Base-by-base conservation (phyloP, 2,113 vertebrate genomes). In the Neofelis nebulosa region DNA sequence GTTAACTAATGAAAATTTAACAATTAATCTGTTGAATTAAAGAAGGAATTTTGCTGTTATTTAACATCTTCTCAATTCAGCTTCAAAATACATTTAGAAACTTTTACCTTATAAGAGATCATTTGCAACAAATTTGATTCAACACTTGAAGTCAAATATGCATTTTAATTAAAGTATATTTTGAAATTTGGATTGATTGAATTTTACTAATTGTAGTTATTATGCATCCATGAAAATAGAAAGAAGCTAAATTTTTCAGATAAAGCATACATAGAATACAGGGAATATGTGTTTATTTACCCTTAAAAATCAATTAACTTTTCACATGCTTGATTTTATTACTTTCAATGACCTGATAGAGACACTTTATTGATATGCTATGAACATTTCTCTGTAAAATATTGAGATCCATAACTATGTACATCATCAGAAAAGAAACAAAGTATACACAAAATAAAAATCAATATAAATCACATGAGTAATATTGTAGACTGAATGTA, bases 271-370 rank as follows among this genome's bases (percentile, higher is more conserved):
- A 94, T 5, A 50, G 36, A 31, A 83, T 82, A 89, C 85, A 41
- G 52, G 89, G 23, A 33, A 96, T 98, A 95, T 74, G 96, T 83
- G 31, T 95, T 94, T 61, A 97, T 94, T 97, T 90, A 25, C 27
- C 38, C 94, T n/a, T 38, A 91, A 95, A 97, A 98, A 94, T 97
- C 91, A 87, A 73, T 95, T 95, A 91, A 21, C 36, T 50, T 95
- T 76, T 94, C 74, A 27, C 33, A 83, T 80, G 27, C 41, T 73
- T 95, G 55, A 87, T 98, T 98, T 89, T 97, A 96, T 68, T 87
- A 68, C 2, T 98, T 96, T 97, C 48, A 86, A 31, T 87, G 71
- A 91, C 5, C 16, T 90, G 55, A 45, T 7, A 78, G 2, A 50
- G 25, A 85, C 79, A 66, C 0, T 87, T 73, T 82, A 23, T 36